Evolutionary conservation across 2,888 invertebrate genomes (phyloP).

Genomic region (Aspidapion aeneum): DNA sequence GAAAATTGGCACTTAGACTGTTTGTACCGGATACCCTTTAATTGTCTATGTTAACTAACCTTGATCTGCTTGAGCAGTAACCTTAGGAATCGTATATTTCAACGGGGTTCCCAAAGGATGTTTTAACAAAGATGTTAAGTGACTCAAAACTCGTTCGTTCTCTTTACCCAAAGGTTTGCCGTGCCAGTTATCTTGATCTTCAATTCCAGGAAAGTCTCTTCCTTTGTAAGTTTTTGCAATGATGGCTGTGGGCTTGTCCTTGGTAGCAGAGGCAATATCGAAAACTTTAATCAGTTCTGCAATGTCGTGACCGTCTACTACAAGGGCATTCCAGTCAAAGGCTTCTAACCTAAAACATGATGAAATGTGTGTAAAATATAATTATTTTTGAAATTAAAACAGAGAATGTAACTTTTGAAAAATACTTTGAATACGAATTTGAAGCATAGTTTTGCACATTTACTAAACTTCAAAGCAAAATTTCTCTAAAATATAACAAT

Average conservation of each 20-base stretch:
- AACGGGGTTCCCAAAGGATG: conserved; percentile 57
- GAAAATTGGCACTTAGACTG: too few species aligned
- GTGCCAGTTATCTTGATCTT: conserved; percentile 94
- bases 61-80: conserved; percentile 54
- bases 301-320: conserved; percentile 96
- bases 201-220: conserved; percentile 80
- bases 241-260: conserved; percentile 85
- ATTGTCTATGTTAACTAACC: too few species aligned
- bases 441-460: too few species aligned
- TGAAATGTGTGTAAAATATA: too few species aligned
- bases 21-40: too few species aligned
- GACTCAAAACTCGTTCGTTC: conserved; percentile 64
- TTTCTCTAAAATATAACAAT: too few species aligned
- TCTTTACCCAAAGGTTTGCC: conserved; percentile 91
- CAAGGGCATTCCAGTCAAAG: conserved; percentile 85
- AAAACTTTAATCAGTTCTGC: conserved; percentile 86
- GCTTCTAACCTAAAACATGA: conserved; percentile 71
- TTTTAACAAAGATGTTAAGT: conserved; percentile 62
- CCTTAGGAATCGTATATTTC: conserved; percentile 54
- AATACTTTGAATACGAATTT: too few species aligned
- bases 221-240: conserved; percentile 98
- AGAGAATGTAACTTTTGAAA: too few species aligned
- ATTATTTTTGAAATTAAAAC: too few species aligned
- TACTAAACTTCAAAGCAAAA: too few species aligned
- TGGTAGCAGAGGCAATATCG: conserved; percentile 67